These are phyloP conservation scores for Phengaris arion DNA, from an alignment of 2,888 invertebrate species.

Conservation along the genomic window DNA sequence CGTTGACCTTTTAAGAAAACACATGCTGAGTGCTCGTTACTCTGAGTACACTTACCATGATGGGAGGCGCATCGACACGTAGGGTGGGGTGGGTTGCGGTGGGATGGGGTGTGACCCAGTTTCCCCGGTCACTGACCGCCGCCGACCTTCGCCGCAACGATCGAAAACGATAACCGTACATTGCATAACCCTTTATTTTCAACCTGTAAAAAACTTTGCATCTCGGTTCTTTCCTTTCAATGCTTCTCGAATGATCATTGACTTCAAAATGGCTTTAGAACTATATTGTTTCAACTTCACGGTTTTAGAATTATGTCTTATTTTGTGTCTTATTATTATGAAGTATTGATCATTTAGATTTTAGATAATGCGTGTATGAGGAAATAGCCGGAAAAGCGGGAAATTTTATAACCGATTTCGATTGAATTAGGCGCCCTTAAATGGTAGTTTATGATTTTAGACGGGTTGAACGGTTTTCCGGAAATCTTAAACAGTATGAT, in stretches of 20 bases:
- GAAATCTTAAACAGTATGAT: background rate
- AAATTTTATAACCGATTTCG: no score
- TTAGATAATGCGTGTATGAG: no score
- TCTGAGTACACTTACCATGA: slow-evolving; percentile 32
- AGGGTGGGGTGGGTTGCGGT: slow-evolving; percentile 43
- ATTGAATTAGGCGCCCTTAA: no score
- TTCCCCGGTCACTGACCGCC: slow-evolving; percentile 71
- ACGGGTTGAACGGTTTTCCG: no score
- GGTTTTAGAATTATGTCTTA: no score
- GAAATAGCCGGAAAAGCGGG: no score
- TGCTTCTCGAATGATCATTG: background rate
- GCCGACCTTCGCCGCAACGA: slow-evolving; percentile 73
- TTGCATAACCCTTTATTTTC: slow-evolving; percentile 63
- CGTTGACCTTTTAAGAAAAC: slow-evolving; percentile 21
- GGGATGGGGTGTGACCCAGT: slow-evolving; percentile 64
- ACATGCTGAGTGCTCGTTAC: slow-evolving; percentile 5
- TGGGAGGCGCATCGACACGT: slow-evolving; percentile 51
- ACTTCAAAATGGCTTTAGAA: background rate
- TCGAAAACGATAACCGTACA: slow-evolving; percentile 50
- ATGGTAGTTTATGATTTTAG: no score
- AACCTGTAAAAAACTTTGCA: slow-evolving; percentile 37
- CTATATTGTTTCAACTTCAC: no score
- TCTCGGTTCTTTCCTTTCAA: background rate
- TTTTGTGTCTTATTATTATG: no score
- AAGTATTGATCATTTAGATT: no score